These are phyloP conservation scores for Adelognathus sp. DNA, from an alignment of 2,888 invertebrate species.

Conservation along the genomic window DNA sequence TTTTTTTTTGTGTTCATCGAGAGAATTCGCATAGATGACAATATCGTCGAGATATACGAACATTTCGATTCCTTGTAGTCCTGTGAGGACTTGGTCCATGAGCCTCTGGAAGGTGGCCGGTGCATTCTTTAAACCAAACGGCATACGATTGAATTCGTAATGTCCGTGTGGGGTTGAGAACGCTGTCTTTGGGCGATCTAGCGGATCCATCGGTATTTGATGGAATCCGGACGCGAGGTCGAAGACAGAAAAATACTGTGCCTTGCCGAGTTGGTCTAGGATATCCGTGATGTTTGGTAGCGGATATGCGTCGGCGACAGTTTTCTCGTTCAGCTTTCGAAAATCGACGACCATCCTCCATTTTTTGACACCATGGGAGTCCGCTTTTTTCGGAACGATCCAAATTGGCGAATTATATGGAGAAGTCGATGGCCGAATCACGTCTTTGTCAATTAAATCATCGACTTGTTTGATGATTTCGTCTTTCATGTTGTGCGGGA, in stretches of 20 bases:
- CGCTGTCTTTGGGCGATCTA: neutral
- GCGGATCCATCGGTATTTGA: constrained; percentile 9
- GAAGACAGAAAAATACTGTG: no score
- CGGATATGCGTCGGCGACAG: no score
- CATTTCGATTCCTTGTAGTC: neutral
- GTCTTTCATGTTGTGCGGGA: neutral
- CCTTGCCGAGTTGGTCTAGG: no score
- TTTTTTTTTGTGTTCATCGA: neutral
- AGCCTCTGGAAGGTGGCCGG: constrained; percentile 23
- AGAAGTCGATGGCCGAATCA: neutral
- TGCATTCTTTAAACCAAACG: no score
- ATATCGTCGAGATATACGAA: no score
- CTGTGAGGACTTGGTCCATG: constrained; percentile 11
- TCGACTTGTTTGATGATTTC: neutral
- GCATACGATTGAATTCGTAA: constrained; percentile 3
- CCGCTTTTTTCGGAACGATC: no score
- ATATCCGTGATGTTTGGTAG: no score
- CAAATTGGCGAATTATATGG: no score
- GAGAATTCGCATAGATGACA: neutral
- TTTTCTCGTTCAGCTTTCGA: no score
- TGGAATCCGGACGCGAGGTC: no score
- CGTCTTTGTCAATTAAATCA: neutral
- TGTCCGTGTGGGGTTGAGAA: constrained; percentile 15
- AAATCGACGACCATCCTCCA: no score
- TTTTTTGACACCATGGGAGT: no score